Percentiles rank a stretch among this genome's conserved stretches.
phyloP scores from a whole-genome alignment of 2,888 invertebrate species.

The Leptopilina myrica region DNA sequence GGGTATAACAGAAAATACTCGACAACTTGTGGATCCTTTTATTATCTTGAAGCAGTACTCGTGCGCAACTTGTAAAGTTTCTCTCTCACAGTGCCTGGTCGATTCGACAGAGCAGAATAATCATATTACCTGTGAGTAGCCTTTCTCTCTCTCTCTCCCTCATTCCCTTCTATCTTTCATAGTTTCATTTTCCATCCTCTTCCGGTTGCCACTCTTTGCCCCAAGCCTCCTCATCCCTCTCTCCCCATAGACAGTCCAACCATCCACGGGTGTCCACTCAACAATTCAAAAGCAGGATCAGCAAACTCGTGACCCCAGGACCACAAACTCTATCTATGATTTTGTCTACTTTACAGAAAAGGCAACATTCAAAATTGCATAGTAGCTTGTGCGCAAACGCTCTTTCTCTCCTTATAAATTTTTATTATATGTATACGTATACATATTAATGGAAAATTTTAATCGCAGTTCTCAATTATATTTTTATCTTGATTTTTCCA shows the following conservation, averaged over 20 bases:
- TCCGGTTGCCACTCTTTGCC: constrained; percentile 45
- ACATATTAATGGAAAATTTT: constrained; percentile 1
- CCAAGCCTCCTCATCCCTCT: constrained; percentile 23
- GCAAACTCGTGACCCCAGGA: constrained; percentile 12
- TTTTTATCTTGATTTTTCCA: not conserved
- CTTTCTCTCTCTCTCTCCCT: not conserved
- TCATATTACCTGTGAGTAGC: constrained; percentile 62
- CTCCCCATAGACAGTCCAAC: not conserved
- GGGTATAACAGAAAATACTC: constrained; percentile 54
- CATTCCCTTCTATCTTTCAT: constrained; percentile 6
- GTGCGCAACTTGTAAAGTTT: constrained; percentile 68
- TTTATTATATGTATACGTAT: too few species aligned
- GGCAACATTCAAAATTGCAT: not conserved
- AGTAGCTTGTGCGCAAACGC: not conserved
- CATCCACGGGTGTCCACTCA: not conserved
- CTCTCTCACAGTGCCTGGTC: constrained; percentile 60
- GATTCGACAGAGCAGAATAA: constrained; percentile 65
- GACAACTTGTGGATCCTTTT: constrained; percentile 74
- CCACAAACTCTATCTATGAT: constrained; percentile 20
- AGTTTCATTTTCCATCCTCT: constrained; percentile 49
- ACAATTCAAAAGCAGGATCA: constrained; percentile 8
- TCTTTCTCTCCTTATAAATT: not conserved
- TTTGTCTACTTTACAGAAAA: constrained; percentile 14
- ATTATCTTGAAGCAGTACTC: constrained; percentile 71
- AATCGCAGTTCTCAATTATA: not conserved